Evolutionary conservation across 2,113 vertebrate genomes (phyloP).

Genomic region (Hiodon alosoides): DNA sequence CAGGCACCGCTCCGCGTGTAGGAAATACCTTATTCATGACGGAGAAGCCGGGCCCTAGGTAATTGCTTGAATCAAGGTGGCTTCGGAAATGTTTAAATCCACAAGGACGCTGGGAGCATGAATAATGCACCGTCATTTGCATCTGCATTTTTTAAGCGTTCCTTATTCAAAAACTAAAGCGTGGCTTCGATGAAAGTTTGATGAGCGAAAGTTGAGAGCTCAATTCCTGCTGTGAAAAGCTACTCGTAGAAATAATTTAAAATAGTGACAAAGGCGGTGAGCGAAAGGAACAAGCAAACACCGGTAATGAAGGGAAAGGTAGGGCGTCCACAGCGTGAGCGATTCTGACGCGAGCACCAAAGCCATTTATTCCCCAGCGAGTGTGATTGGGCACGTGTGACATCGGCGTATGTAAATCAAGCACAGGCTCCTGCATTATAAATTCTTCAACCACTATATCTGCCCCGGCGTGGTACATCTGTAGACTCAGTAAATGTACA

Average conservation of each 20-base stretch:
- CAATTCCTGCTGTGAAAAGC: slow-evolving; percentile 69
- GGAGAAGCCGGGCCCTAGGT: slow-evolving; percentile 86
- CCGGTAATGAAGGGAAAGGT: no score
- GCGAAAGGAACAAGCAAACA: slow-evolving; percentile 36
- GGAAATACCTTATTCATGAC: slow-evolving; percentile 99
- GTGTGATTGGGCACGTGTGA: no score
- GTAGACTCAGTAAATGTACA: no score
- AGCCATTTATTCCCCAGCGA: no score
- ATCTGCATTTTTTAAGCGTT: slow-evolving; percentile 99
- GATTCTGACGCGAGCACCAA: no score
- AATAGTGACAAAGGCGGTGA: slow-evolving; percentile 70
- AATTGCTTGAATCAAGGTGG: slow-evolving; percentile 99
- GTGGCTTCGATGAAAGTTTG: slow-evolving; percentile 84
- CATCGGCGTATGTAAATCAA: no score
- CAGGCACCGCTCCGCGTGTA: slow-evolving; percentile 87
- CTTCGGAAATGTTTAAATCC: slow-evolving; percentile 99
- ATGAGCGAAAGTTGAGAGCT: slow-evolving; percentile 79
- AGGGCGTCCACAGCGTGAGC: no score
- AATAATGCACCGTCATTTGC: slow-evolving; percentile 99
- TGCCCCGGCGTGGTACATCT: no score
- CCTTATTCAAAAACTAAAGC: slow-evolving; percentile 97
- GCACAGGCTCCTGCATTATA: no score
- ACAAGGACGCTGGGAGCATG: slow-evolving; percentile 94
- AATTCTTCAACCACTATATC: no score
- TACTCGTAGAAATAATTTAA: slow-evolving; percentile 75